Evolutionary conservation across 2,888 invertebrate species (phyloP), one percentile per base, ranked within the genome.

Genomic region (Lepidonotus clava): DNA sequence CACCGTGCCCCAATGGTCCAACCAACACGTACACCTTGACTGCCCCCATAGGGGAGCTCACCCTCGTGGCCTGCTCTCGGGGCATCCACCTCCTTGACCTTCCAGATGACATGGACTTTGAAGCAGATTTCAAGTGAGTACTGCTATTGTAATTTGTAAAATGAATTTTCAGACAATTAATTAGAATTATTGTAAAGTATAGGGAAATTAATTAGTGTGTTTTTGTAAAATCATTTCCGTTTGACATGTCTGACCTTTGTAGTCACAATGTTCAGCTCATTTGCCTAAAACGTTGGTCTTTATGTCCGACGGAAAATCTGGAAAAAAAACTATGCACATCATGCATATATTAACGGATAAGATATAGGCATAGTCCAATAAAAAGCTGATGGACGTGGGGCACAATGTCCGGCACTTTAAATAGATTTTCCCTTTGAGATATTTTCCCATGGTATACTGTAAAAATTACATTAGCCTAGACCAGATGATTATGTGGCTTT

Each of bases 1-100:
- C 18, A n/a, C 6, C 41, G 53, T 92, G 92, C 88, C 90, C 90
- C 2, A 90, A 91, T 89, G 92, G 92, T 34, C 92, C 92, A 0
- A 91, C 92, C n/a, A 92, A 92, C 86, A 92, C 91, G 0, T 92
- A 90, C 87, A 88, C 84, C 6, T 86, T 93, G n/a, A 83, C 87
- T 21, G 90, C 92, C 18, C 92, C 93, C 0, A 89, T 93, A 34
- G 93, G 93, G 28, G 90, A 91, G 38, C 87, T 92, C 80, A 89
- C 88, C 40, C 88, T 92, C 6, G 88, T 90, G 18, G 90, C 91
- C 88, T 93, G 93, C 88, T 90, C 91, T 0, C 91, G 90, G 71
- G 93, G 92, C 77, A 86, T 93, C 1, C 93, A 93, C 86, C 87
- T 87, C 40, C 88, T 92, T 0, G 36, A 80, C 2, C 80, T 46